Conservation (phyloP, 2,797 vertebrate species). For the Chelon labrosus region DNA sequence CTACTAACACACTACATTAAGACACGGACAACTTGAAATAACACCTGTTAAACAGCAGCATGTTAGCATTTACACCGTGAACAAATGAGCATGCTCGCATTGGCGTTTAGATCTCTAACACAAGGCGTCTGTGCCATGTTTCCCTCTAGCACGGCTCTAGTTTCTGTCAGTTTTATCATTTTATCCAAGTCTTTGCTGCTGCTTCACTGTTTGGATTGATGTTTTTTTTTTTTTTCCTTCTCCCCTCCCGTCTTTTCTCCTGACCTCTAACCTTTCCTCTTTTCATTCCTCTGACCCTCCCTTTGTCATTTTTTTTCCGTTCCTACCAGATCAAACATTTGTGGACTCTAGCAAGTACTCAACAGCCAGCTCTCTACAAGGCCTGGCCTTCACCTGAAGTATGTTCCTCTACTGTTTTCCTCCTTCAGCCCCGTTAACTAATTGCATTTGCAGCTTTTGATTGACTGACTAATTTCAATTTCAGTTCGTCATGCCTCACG, state of each 20-base stretch:
- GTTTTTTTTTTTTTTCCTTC: constrained; percentile 35
- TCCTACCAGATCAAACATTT: constrained; percentile 94
- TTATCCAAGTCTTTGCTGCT: not conserved
- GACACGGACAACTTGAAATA: no score
- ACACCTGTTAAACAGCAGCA: no score
- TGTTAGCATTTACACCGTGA: no score
- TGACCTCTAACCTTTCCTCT: constrained; percentile 45
- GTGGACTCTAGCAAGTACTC: constrained; percentile 97
- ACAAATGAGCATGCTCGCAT: no score
- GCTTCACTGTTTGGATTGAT: constrained; percentile 21
- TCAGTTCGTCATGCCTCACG: not conserved
- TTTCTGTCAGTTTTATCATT: not conserved
- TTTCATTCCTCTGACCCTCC: constrained; percentile 15
- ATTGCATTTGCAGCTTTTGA: not conserved
- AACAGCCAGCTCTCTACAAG: constrained; percentile 93
- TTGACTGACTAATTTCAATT: constrained; percentile 2
- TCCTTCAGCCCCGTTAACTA: constrained; percentile 29
- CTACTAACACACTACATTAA: no score
- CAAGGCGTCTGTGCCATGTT: no score
- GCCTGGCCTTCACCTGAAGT: constrained; percentile 98
- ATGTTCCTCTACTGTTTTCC: constrained; percentile 80
- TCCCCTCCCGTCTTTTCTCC: constrained; percentile 51
- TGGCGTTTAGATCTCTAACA: no score
- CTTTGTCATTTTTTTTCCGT: constrained; percentile 64
- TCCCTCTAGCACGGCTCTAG: no score